A percentile compares a stretch with the other conserved stretches of the same genome.
Evolutionary conservation across 1,140 invertebrate genomes (phyloP).

Genomic region (Liolophura sinensis): DNA sequence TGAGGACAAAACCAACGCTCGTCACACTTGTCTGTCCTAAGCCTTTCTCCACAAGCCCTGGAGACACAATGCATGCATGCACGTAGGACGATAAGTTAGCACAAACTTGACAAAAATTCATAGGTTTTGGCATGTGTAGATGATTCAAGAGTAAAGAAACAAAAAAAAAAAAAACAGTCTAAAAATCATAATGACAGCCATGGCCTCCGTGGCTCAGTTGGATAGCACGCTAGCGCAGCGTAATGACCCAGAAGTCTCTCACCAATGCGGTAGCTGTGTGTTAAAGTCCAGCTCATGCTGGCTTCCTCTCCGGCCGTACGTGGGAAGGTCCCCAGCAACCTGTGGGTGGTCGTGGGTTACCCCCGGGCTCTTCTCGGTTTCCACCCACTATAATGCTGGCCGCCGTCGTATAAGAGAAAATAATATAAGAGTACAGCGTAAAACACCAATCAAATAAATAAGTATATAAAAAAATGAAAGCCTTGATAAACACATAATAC

Average conservation of each 20-base stretch:
- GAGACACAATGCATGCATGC: conserved; percentile 3
- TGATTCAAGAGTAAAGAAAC: background rate
- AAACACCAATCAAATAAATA: no score
- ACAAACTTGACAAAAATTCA: background rate
- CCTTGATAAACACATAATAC: no score
- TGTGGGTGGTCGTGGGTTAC: no score
- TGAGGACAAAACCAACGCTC: conserved; percentile 58
- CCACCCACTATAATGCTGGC: conserved; percentile 9
- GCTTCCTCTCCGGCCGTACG: no score
- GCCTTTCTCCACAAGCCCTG: conserved; percentile 41
- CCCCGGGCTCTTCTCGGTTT: no score
- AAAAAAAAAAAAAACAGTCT: conserved; percentile 1
- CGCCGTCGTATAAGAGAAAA: no score
- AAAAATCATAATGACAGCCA: conserved; percentile 1
- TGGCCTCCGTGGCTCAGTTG: background rate
- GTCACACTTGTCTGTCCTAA: conserved; percentile 50
- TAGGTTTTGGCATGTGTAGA: conserved; percentile 1
- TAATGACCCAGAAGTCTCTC: no score
- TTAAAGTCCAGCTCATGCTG: no score
- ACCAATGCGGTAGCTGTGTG: no score
- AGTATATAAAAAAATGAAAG: no score
- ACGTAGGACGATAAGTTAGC: background rate
- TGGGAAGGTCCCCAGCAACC: no score
- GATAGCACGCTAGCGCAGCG: background rate
- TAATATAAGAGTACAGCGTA: no score